These are phyloP conservation scores for Cephus sareptanus DNA, from an alignment of 2,888 invertebrate genomes.

Conservation along the genomic window DNA sequence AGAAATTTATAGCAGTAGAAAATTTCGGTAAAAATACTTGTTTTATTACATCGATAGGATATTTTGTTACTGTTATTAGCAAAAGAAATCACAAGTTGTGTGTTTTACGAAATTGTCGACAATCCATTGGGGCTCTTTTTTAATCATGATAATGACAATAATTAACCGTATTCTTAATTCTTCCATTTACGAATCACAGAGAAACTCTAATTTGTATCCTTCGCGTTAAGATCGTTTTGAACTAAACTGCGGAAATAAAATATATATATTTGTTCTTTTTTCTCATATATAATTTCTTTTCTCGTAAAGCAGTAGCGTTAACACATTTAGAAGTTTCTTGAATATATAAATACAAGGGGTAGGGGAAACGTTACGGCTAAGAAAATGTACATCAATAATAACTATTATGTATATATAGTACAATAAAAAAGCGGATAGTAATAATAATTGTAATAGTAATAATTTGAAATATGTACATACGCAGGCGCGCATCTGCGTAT, in stretches of 20 bases:
- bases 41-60: constrained; percentile 51
- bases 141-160: constrained; percentile 15
- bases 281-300: constrained; percentile 22
- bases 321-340: constrained; percentile 57
- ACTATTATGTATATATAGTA: constrained; percentile 36
- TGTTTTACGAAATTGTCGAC: constrained; percentile 37
- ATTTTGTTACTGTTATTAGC: constrained; percentile 49
- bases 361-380: constrained; percentile 44
- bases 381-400: constrained; percentile 57
- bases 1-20: constrained; percentile 3
- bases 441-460: constrained; percentile 20
- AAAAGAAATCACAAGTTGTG: constrained; percentile 47
- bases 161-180: constrained; percentile 16
- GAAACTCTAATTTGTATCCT: constrained; percentile 51
- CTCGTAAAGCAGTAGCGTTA: constrained; percentile 54
- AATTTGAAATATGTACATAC: constrained; percentile 21
- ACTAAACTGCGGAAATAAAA: constrained; percentile 57
- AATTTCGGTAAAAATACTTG: constrained; percentile 50
- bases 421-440: constrained; percentile 39
- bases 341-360: constrained; percentile 55
- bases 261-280: constrained; percentile 40
- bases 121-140: constrained; percentile 29
- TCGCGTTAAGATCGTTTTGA: constrained; percentile 44
- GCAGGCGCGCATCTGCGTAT: constrained; percentile 22
- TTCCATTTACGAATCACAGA: constrained; percentile 54